These are phyloP conservation scores for Caenorhabditis imperialis DNA, from an alignment of 2,888 invertebrate species.

Conservation along the genomic window DNA sequence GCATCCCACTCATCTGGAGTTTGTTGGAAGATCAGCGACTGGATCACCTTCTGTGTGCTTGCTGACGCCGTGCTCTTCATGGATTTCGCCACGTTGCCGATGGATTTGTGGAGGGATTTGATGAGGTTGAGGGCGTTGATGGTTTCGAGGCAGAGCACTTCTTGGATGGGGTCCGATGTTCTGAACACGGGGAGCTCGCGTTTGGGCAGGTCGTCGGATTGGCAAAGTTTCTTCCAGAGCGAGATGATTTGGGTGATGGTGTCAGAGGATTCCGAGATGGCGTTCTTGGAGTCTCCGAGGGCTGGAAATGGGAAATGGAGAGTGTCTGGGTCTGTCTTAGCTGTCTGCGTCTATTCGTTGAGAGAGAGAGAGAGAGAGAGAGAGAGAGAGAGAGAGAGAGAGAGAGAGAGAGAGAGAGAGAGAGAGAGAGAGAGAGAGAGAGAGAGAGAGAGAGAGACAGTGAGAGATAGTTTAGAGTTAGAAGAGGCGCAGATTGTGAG, in stretches of 20 bases:
- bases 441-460: too few species aligned
- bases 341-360: too few species aligned
- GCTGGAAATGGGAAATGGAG: too few species aligned
- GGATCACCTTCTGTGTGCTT: slow-evolving; percentile 71
- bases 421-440: too few species aligned
- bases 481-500: too few species aligned
- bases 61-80: slow-evolving; percentile 81
- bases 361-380: neutral
- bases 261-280: slow-evolving; percentile 81
- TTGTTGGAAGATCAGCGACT: slow-evolving; percentile 79
- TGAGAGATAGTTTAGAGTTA: too few species aligned
- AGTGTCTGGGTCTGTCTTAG: too few species aligned
- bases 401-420: too few species aligned
- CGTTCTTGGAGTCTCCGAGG: slow-evolving; percentile 75
- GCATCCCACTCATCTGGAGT: slow-evolving; percentile 84
- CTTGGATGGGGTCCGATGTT: slow-evolving; percentile 42
- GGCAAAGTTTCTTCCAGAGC: slow-evolving; percentile 87
- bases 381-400: neutral
- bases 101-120: slow-evolving; percentile 19
- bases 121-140: slow-evolving; percentile 45
- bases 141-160: slow-evolving; percentile 56
- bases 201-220: slow-evolving; percentile 74
- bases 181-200: slow-evolving; percentile 13
- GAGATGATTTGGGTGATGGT: slow-evolving; percentile 84
- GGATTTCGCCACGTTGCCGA: slow-evolving; percentile 26